Base-by-base conservation (phyloP, 2,888 invertebrate genomes). In the Morpho deidamia region DNA sequence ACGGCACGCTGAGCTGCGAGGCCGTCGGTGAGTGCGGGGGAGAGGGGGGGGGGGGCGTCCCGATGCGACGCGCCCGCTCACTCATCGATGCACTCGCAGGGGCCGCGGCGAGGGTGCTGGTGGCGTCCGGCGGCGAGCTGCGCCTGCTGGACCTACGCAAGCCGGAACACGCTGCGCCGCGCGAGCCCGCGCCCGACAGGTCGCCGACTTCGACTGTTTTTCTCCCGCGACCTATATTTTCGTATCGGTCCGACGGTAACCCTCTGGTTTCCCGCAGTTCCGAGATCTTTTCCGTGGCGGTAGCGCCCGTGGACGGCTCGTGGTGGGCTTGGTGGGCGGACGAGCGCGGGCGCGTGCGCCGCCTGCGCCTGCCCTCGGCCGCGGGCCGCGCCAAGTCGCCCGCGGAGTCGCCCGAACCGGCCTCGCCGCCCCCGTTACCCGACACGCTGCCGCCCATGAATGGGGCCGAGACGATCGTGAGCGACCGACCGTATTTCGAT, bases 131-230 rank as follows among this genome's bases (percentile, higher is more conserved):
- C 68, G 92, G 85, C 68, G 92, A 91, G 75, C 83, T 92, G 74
- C 90, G 91, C 63, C 83, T 85, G 72, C 91, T 91, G 81, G 93
- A 91, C 75, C 92, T 91, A 59, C 93, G 86, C 81, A 94, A 91
- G 77, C 91, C 61, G 62, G 78, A 78, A 54, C 75, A 64, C 56
- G 69, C 68, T 3, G 23, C 23, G 23, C 23, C 23, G 23, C 23
- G 23, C 23, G 23, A 23, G 23, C 38, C 53, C 66, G 39, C 66
- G 38, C 44, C 56, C 38, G 39, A 56, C 42, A 56, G 59, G 10
- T 43, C 53, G 38, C 23, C 59, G 44, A 34, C 11, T n/a, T n/a
- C n/a, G n/a, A n/a, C 38, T 12, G 23, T 23, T 23, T 23, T 5
- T 23, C 3, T 23, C 3, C 0, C 23, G 23, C 5, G 23, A 5